Conservation (phyloP, 2,113 vertebrate genomes). For the Oenanthe oenanthe region DNA sequence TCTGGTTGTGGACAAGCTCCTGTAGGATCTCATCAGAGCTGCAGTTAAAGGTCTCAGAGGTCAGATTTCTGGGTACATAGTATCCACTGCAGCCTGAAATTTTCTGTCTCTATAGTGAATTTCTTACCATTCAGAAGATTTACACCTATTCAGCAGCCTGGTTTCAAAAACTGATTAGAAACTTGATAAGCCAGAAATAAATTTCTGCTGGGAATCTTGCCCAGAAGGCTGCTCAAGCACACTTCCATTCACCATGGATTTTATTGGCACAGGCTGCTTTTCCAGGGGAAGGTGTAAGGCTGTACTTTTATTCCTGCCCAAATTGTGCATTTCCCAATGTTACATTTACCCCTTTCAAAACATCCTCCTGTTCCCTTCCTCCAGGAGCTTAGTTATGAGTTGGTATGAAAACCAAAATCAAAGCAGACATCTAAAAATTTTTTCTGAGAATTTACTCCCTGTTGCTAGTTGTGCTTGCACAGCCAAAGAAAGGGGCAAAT, state of each 20-base stretch:
- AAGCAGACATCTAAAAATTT: neutral
- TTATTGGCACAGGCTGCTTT: neutral
- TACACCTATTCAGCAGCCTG: neutral
- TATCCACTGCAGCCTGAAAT: neutral
- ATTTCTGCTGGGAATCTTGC: slow-evolving; percentile 28
- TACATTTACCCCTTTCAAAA: neutral
- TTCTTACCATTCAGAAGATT: neutral
- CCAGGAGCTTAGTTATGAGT: neutral
- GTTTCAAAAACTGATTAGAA: neutral
- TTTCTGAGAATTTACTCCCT: neutral
- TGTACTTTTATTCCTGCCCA: neutral
- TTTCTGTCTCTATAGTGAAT: neutral
- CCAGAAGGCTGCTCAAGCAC: neutral
- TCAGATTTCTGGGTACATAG: neutral
- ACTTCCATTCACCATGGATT: neutral
- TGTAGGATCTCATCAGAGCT: neutral
- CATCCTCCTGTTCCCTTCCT: neutral
- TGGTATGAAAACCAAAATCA: neutral
- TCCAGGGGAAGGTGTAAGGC: neutral
- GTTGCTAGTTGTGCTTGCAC: neutral
- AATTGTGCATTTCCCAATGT: neutral
- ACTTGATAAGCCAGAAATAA: neutral
- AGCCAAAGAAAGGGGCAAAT: neutral
- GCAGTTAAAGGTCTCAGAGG: neutral
- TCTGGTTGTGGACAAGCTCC: neutral